A percentile compares a stretch with the other conserved stretches of the same genome.
Evolutionary conservation across 2,888 invertebrate genomes (phyloP).

Genomic region (Lissonota sp.): DNA sequence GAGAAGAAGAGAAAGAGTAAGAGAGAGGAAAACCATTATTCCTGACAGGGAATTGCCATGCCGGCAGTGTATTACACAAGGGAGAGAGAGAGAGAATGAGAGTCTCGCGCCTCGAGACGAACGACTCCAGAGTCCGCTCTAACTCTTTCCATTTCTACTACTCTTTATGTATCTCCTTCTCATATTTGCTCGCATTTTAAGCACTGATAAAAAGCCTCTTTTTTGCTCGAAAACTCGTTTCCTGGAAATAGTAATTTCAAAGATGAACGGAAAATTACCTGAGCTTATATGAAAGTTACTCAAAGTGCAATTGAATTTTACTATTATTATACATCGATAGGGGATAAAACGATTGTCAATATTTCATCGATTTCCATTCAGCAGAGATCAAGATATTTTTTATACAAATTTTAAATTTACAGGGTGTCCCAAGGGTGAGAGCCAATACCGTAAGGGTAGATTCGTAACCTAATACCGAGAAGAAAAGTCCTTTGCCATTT

Average conservation of each 20-base stretch:
- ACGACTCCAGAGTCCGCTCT: conserved; percentile 68
- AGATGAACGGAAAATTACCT: no score
- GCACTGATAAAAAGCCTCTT: background rate
- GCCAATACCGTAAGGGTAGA: no score
- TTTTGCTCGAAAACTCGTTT: no score
- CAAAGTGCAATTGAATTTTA: background rate
- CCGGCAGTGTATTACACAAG: conserved; percentile 74
- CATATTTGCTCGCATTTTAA: background rate
- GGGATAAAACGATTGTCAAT: no score
- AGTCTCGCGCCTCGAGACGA: conserved; percentile 75
- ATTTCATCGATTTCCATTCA: no score
- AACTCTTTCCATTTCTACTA: conserved; percentile 24
- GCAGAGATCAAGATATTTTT: no score
- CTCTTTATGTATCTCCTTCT: conserved; percentile 1
- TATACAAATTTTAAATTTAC: no score
- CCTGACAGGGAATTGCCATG: conserved; percentile 76
- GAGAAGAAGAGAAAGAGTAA: conserved; percentile 10
- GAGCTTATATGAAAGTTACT: background rate
- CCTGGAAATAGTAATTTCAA: no score
- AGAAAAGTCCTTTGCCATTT: no score
- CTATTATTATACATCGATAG: no score
- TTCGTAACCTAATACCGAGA: no score
- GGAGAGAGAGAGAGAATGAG: conserved; percentile 54
- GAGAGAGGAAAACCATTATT: conserved; percentile 73
- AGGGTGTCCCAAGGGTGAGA: no score